Evolutionary conservation across 1,140 invertebrate species (phyloP).

Genomic region (Notospermus geniculatus): DNA sequence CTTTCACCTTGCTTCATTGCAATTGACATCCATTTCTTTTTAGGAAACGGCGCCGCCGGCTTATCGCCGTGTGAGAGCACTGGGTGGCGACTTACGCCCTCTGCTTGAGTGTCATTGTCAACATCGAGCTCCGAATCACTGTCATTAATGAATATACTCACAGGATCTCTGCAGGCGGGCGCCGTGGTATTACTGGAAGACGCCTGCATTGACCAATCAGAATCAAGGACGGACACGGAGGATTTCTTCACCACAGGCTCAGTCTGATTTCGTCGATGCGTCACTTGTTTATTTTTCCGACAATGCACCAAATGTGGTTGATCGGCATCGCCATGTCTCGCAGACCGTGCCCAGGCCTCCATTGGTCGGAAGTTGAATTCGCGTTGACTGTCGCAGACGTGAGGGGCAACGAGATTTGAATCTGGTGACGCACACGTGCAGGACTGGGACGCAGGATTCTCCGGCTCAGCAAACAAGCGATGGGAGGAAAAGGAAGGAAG

Average conservation of each 20-base stretch:
- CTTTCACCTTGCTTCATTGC: not conserved
- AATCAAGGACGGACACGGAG: not conserved
- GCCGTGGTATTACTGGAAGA: not conserved
- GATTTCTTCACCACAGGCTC: not conserved
- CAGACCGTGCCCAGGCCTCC: too few relatives aligned
- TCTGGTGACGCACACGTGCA: too few relatives aligned
- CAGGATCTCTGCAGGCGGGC: not conserved
- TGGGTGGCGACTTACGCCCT: not conserved
- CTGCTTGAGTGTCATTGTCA: not conserved
- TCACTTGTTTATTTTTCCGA: not conserved
- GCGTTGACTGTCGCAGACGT: too few relatives aligned
- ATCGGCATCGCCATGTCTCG: not conserved
- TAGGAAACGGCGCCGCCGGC: not conserved
- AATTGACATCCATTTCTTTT: conserved; percentile 7
- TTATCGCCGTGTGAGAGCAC: too few relatives aligned
- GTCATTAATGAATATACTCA: not conserved
- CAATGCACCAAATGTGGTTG: not conserved
- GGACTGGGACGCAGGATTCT: not conserved
- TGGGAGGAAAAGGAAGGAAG: not conserved
- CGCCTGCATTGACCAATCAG: not conserved
- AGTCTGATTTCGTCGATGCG: too few relatives aligned
- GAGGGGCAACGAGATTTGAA: too few relatives aligned
- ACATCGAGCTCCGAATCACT: conserved; percentile 2
- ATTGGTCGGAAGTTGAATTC: too few relatives aligned
- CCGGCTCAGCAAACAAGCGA: not conserved